A percentile compares a stretch with the other conserved stretches of the same genome.
These are phyloP conservation scores for Caenorhabditis sulstoni DNA, from an alignment of 2,888 invertebrate genomes.

Conservation along the genomic window DNA sequence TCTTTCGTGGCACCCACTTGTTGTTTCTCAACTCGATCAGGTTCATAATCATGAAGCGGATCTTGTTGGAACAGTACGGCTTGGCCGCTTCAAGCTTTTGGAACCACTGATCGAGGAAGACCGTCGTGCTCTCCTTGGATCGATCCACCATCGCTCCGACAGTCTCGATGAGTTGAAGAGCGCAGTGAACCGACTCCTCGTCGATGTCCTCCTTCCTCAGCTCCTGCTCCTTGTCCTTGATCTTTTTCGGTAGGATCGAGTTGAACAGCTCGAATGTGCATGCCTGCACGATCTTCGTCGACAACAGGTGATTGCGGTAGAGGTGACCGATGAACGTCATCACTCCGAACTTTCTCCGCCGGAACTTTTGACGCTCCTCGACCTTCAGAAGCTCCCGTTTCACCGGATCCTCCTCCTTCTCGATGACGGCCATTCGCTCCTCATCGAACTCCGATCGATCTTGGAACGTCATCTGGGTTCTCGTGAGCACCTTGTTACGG, in stretches of 20 bases:
- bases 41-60: constrained; percentile 72
- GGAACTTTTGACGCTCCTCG: constrained; percentile 65
- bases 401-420: constrained; percentile 66
- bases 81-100: constrained; percentile 45
- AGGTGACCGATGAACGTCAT: constrained; percentile 77
- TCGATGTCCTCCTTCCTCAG: constrained; percentile 19
- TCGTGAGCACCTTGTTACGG: constrained; percentile 65
- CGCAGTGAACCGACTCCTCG: constrained; percentile 65
- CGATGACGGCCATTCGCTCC: constrained; percentile 49
- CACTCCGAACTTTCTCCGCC: constrained; percentile 75
- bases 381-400: constrained; percentile 62
- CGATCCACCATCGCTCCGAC: constrained; percentile 42
- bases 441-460: constrained; percentile 53
- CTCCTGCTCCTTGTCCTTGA: neutral
- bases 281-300: constrained; percentile 65
- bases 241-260: constrained; percentile 18
- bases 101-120: constrained; percentile 59
- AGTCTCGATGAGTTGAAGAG: constrained; percentile 56
- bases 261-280: constrained; percentile 66
- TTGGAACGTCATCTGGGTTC: constrained; percentile 66
- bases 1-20: constrained; percentile 66
- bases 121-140: neutral
- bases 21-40: constrained; percentile 62
- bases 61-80: constrained; percentile 59
- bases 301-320: constrained; percentile 64